Conservation (phyloP, 2,888 invertebrate species). For the Chymomyza caudatula region DNA sequence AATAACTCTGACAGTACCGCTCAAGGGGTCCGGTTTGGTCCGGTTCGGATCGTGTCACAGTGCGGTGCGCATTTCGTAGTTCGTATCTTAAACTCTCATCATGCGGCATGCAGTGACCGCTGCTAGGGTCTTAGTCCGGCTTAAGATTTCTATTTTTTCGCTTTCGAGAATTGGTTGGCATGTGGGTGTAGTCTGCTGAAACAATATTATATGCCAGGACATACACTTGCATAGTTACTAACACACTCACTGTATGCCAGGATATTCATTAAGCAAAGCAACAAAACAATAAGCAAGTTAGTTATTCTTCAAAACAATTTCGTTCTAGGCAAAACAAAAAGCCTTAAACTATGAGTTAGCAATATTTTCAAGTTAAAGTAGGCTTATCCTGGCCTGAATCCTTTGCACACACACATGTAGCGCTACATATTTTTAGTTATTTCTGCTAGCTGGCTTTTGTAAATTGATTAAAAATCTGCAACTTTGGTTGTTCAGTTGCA, state of each 20-base stretch:
- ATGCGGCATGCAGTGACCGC: constrained; percentile 15
- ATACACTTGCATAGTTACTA: constrained; percentile 1
- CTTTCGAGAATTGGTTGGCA: constrained; percentile 50
- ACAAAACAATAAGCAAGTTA: constrained; percentile 59
- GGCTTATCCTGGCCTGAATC: constrained; percentile 55
- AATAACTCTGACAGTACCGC: constrained; percentile 36
- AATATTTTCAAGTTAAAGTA: constrained; percentile 71
- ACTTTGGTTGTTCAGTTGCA: constrained; percentile 60
- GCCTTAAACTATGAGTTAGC: constrained; percentile 40
- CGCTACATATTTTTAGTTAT: neutral
- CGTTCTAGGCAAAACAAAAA: constrained; percentile 20
- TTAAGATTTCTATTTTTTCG: constrained; percentile 41
- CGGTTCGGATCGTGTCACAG: constrained; percentile 5
- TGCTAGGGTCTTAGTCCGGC: constrained; percentile 44
- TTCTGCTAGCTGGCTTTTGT: constrained; percentile 42
- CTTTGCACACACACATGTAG: constrained; percentile 8
- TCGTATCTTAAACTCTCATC: constrained; percentile 55
- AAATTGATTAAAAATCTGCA: constrained; percentile 57
- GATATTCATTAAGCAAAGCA: constrained; percentile 60
- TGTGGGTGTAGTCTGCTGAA: constrained; percentile 49
- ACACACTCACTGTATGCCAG: constrained; percentile 21
- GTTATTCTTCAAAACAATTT: constrained; percentile 42
- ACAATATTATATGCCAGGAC: constrained; percentile 44
- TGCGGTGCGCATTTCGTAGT: constrained; percentile 61
- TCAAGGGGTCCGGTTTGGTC: neutral